phyloP scores from a whole-genome alignment of 2,113 vertebrate genomes.

The Microcebus lehilahytsara region DNA sequence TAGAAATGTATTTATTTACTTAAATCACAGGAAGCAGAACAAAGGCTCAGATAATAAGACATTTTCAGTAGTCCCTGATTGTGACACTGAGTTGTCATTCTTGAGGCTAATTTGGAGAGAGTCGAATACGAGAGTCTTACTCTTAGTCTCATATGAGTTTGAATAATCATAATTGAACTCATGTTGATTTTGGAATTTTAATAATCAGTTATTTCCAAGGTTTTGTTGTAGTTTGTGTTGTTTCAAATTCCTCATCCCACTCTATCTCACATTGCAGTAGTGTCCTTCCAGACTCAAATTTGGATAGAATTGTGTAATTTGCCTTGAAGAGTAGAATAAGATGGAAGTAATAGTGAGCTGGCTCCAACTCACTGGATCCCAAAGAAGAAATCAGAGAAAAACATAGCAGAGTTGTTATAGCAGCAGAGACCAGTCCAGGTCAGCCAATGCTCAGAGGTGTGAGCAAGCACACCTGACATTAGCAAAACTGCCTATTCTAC shows the following conservation, averaged over 20 bases:
- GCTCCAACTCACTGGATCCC: not conserved
- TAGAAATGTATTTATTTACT: constrained; percentile 1
- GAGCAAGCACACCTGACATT: not conserved
- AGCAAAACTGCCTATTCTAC: not conserved
- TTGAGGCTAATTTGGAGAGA: not conserved
- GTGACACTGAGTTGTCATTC: not conserved
- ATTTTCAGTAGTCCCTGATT: not conserved
- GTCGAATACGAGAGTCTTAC: no score
- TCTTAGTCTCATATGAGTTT: not conserved
- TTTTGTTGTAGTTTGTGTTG: not conserved
- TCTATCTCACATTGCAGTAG: not conserved
- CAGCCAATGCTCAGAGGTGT: not conserved
- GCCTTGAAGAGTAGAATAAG: not conserved
- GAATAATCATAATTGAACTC: not conserved
- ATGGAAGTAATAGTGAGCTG: not conserved
- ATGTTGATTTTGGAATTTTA: not conserved
- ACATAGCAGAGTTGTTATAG: not conserved
- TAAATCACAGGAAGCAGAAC: not conserved
- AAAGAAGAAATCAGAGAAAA: not conserved
- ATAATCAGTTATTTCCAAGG: not conserved
- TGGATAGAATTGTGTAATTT: not conserved
- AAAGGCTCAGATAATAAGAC: not conserved
- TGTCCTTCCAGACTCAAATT: not conserved
- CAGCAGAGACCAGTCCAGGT: not conserved
- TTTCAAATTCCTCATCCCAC: not conserved